phyloP scores from a whole-genome alignment of 2,113 vertebrate species.

The Psittacus erithacus region DNA sequence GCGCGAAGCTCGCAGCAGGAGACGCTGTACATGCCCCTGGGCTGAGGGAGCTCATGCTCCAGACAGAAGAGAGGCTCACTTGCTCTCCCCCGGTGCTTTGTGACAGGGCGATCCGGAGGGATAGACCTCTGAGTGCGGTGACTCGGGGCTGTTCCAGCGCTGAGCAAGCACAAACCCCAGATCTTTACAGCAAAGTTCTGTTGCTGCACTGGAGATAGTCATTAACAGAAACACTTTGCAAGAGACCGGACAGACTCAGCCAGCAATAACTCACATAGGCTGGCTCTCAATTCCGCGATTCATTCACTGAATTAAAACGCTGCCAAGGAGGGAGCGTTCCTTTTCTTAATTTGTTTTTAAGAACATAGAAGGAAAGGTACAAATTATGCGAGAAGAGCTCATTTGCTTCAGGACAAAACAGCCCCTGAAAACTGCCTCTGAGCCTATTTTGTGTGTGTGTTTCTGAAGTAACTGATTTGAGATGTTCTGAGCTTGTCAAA shows the following conservation, averaged over 20 bases:
- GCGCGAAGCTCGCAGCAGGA: too few relatives aligned
- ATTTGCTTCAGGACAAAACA: background rate
- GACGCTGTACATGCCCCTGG: background rate
- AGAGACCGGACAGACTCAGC: background rate
- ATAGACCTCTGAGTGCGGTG: fast-evolving
- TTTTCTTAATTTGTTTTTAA: background rate
- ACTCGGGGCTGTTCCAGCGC: background rate
- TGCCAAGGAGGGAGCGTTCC: background rate
- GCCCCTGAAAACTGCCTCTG: background rate
- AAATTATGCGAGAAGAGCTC: background rate
- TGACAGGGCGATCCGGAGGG: background rate
- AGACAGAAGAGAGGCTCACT: background rate
- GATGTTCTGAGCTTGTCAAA: background rate
- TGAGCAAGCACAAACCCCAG: fast-evolving
- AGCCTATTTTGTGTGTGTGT: background rate
- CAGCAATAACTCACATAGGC: background rate
- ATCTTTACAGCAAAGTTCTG: background rate
- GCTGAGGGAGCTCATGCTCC: background rate
- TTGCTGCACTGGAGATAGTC: background rate
- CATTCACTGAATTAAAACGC: background rate
- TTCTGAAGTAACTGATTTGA: background rate
- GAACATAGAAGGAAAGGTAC: background rate
- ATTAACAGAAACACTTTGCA: background rate
- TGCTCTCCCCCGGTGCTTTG: background rate
- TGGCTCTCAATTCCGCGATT: background rate